These are phyloP conservation scores for Drosophila equinoxialis DNA, from an alignment of 1,140 invertebrate species.

Conservation along the genomic window DNA sequence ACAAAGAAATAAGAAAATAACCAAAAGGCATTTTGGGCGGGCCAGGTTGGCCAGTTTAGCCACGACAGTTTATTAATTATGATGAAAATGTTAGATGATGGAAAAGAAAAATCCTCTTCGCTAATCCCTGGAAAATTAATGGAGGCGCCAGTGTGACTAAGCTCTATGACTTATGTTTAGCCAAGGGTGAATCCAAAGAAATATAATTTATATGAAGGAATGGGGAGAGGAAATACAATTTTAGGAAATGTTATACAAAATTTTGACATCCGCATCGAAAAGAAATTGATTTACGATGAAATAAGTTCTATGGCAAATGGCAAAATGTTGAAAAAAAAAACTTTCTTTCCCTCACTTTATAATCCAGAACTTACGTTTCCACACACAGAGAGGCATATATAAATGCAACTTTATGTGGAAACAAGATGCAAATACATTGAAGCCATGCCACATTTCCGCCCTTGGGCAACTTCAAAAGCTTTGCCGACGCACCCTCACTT, in stretches of 20 bases:
- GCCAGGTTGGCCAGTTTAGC: neutral
- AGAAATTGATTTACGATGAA: slow-evolving; percentile 60
- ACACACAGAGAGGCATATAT: slow-evolving; percentile 10
- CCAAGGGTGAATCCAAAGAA: slow-evolving; percentile 4
- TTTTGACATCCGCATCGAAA: slow-evolving; percentile 47
- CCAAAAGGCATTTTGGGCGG: slow-evolving; percentile 25
- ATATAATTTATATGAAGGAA: too few relatives aligned
- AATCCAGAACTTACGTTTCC: slow-evolving; percentile 1
- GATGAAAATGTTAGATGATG: slow-evolving; percentile 46
- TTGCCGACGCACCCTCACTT: slow-evolving; percentile 10
- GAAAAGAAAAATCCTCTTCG: slow-evolving; percentile 25
- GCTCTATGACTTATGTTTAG: slow-evolving; percentile 32
- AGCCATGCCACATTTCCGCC: slow-evolving; percentile 44
- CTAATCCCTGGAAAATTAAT: slow-evolving; percentile 64
- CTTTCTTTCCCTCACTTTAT: neutral
- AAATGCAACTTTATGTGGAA: slow-evolving; percentile 25
- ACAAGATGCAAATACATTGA: slow-evolving; percentile 22
- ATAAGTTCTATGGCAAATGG: slow-evolving; percentile 10
- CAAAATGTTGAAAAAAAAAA: slow-evolving; percentile 1
- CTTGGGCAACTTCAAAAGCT: slow-evolving; percentile 61
- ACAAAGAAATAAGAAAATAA: slow-evolving; percentile 7
- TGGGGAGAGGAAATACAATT: slow-evolving; percentile 2
- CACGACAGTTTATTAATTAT: slow-evolving; percentile 71
- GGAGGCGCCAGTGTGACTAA: slow-evolving; percentile 65
- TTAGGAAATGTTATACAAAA: slow-evolving; percentile 42